Evolutionary conservation across 2,113 vertebrate genomes (phyloP), one percentile per base, ranked within the genome.

Genomic region (Balaeniceps rex): DNA sequence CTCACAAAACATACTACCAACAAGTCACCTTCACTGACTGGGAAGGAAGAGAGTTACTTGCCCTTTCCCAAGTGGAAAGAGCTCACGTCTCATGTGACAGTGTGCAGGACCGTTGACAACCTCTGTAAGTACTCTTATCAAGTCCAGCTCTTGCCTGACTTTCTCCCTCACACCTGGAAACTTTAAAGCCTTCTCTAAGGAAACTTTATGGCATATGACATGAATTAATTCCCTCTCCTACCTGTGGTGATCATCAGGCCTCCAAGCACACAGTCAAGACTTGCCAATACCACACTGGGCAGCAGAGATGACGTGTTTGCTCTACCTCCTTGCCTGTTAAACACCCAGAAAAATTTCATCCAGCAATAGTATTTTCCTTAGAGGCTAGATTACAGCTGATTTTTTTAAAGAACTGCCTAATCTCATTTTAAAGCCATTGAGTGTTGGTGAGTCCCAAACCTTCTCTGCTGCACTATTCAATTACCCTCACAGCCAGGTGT

Each of bases 61-160:
- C 21, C 9, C 15, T 58, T 86, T 77, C 34, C 12, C 24, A 40
- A 31, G 17, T 11, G 31, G 34, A 44, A 92, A 57, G 14, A 49
- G 11, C 7, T 90, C 4, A 1, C 0, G 1, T 36, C 8, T 75
- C 2, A 1, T 34, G 22, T 55, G 24, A 10, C 4, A 6, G 23
- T 64, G 14, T 25, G 14, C 38, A 77, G 31, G 28, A 78, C 22
- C 5, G 18, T 7, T 34, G 10, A 21, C 49, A 29, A 70, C 7
- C 21, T 88, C 36, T 54, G 3, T 26, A 85, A 68, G 19, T 40
- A 49, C 2, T 68, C 22, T 72, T 69, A 22, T 6, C 14, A 90
- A 69, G 28, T 57, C 22, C 36, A 74, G 11, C 13, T 93, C 44
- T 54, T 51, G 15, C 34, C 57, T 79, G 19, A 44, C 33, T 80